Evolutionary conservation across 2,113 vertebrate species (phyloP), one percentile per base, ranked within the genome.

Genomic region (Ciconia maguari): DNA sequence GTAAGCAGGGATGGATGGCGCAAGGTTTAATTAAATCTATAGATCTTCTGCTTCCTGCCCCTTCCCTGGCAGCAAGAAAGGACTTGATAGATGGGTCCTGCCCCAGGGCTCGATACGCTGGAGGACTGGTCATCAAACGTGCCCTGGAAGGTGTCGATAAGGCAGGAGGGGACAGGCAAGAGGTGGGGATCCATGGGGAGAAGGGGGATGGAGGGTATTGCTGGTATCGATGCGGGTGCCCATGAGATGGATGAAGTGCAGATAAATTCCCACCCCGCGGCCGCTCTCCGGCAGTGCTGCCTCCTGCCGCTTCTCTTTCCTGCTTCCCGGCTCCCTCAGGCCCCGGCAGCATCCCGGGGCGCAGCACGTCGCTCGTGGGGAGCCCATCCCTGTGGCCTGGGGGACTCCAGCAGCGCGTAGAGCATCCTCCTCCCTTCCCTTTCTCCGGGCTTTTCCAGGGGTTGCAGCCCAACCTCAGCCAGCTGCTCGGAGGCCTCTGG

Each of bases 1-100:
- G 55, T 44, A 10, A 27, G 44, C 11, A 2, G 80, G 93, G 90
- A 95, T 92, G 90, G 94, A 96, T 94, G 89, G 89, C 4, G 12
- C 51, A 2, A 55, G 80, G n/a, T 92, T 95, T 96, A 97, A 97
- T 98, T 97, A 97, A 97, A 97, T 94, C 96, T 85, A 97, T 97
- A 96, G 95, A 96, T 97, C 91, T 96, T 91, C 83, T 93, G 87
- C 90, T 93, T 95, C 85, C 95, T 88, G 89, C 79, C 81, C 89
- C 52, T 86, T 75, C 74, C 83, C 82, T 74, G 95, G 76, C 94
- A 93, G 95, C 64, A 3, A 36, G 65, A 34, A 89, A 19, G 76
- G 52, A 3, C 34, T 14, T 98, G 96, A 97, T 95, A 32, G 92
- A 97, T 97, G 87, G 90, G 44, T 32, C 32, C 89, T 94, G 83